Evolutionary conservation across 2,797 vertebrate species (phyloP), one percentile per base, ranked within the genome.

Genomic region (Iguana delicatissima): DNA sequence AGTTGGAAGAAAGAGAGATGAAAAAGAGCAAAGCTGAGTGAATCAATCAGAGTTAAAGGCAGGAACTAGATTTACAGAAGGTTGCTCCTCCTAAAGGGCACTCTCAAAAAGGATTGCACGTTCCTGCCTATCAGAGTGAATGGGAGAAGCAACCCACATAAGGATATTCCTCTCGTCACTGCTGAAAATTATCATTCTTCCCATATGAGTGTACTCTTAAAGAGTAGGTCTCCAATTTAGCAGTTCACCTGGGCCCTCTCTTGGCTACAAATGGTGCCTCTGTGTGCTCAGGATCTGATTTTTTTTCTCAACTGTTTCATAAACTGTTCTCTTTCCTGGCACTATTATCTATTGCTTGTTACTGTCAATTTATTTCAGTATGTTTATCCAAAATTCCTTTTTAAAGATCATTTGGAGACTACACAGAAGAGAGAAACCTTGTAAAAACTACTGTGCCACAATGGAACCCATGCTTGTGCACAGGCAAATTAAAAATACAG

Each of bases 281-380:
- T 62, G 29, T 86, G 26, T 32, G 73, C 10, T 18, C 84, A 42
- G 50, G 12, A 57, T 38, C 59, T 85, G 29, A 46, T 20, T 26
- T 86, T 84, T 35, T 18, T 82, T 32, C 42, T 87, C 42, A 74
- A 29, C 26, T 87, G 42, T 42, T 87, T 87, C 38, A 79, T 18
- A 46, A 24, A 77, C 73, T 87, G 55, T 79, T 79, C 32, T 52
- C 72, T 10, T 86, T 76, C 50, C 72, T 55, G n/a, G 24, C 55
- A 59, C 52, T 76, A 32, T 24, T 9, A 57, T 86, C 52, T 3
- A 20, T 29, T 76, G 22, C 22, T 86, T 57, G 4, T 42, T 42
- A 42, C 26, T 6, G 8, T 42, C 52, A 76, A 72, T 6, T 85
- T 55, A 55, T 35, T 72, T n/a, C 32, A 73, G 26, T 73, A 10